These are phyloP conservation scores for Notoglanidium macrostoma DNA, from an alignment of 2,797 vertebrate genomes.

Conservation along the genomic window DNA sequence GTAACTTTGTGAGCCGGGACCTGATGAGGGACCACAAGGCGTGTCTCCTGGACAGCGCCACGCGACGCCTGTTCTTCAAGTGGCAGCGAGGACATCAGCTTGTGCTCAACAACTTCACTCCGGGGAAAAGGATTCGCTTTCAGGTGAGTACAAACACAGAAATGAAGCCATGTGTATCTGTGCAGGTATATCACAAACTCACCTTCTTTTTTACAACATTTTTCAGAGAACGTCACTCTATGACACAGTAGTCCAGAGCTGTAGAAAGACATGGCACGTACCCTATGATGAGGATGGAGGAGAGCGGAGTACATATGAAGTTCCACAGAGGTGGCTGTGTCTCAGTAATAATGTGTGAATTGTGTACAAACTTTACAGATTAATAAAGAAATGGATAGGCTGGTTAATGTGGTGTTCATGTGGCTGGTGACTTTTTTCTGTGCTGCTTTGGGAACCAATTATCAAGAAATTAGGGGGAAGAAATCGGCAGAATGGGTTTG, in stretches of 20 bases:
- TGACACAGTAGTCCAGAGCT: conserved; percentile 88
- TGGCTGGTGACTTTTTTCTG: not conserved
- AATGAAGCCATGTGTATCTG: no score
- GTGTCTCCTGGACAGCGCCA: conserved; percentile 76
- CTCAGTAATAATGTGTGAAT: conserved; percentile 63
- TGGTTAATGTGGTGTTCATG: not conserved
- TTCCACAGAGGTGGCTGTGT: conserved; percentile 92
- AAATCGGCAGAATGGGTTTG: not conserved
- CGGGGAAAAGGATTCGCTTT: conserved; percentile 74
- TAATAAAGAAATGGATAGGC: not conserved
- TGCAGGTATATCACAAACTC: not conserved
- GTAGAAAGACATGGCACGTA: conserved; percentile 87
- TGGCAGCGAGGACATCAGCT: conserved; percentile 97
- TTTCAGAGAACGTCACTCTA: conserved; percentile 78
- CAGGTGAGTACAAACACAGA: conserved; percentile 73
- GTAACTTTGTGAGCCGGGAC: conserved; percentile 88
- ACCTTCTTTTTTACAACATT: not conserved
- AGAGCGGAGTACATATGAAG: conserved; percentile 80
- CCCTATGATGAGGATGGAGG: conserved; percentile 83
- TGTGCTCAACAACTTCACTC: conserved; percentile 58
- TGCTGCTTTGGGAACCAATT: not conserved
- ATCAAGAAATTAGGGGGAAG: not conserved
- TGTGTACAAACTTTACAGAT: not conserved
- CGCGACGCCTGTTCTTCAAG: conserved; percentile 88
- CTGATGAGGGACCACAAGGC: conserved; percentile 97